Conservation (phyloP, 2,888 invertebrate genomes). For the Parnassius glacialis region DNA sequence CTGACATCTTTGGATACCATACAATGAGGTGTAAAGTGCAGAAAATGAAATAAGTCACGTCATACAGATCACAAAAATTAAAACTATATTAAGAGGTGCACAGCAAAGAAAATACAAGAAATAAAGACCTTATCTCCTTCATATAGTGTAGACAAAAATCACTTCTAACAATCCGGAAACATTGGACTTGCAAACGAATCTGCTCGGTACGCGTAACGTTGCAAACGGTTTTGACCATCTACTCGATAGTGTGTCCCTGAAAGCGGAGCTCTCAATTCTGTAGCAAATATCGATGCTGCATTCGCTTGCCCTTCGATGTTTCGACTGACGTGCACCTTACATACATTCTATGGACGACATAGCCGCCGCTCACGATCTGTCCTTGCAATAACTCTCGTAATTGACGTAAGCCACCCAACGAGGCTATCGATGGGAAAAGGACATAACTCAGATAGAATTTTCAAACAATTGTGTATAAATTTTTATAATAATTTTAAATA, state of each 20-base stretch:
- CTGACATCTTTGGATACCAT: no score
- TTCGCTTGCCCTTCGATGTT: slow-evolving; percentile 27
- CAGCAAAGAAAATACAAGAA: no score
- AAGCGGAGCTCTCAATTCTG: slow-evolving; percentile 7
- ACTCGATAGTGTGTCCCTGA: not conserved
- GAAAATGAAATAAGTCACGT: no score
- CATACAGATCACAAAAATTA: no score
- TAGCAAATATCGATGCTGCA: slow-evolving; percentile 6
- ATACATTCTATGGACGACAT: slow-evolving; percentile 55
- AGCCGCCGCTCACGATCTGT: slow-evolving; percentile 66
- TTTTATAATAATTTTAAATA: no score
- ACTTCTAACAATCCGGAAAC: slow-evolving; percentile 11
- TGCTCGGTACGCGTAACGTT: not conserved
- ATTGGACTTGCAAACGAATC: slow-evolving; percentile 3
- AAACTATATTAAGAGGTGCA: no score
- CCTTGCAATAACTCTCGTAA: slow-evolving; percentile 71
- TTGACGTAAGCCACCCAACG: slow-evolving; percentile 75
- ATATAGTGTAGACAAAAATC: slow-evolving; percentile 8
- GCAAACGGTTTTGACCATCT: slow-evolving; percentile 14
- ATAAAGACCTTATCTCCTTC: slow-evolving; percentile 1
- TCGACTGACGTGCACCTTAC: slow-evolving; percentile 44
- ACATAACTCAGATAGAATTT: slow-evolving; percentile 29
- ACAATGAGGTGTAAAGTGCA: no score
- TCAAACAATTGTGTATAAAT: no score
- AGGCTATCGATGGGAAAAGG: slow-evolving; percentile 30